Evolutionary conservation across 2,797 vertebrate genomes (phyloP), one percentile per base, ranked within the genome.

Genomic region (Chlorospingus semifuscus): DNA sequence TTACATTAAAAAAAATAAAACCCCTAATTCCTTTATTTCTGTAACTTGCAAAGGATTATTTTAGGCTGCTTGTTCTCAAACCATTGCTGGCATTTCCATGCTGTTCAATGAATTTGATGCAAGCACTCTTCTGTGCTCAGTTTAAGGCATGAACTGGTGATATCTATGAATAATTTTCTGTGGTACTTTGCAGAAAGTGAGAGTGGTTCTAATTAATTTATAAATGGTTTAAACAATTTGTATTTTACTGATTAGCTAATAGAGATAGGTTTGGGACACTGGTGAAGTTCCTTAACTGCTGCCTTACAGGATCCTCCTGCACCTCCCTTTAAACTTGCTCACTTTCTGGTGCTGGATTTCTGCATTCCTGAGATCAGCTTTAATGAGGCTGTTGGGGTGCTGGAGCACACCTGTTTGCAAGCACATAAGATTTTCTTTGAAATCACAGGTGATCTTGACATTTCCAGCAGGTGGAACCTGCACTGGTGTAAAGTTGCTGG

Each of bases 381-480:
- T 90, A 59, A 59, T 30, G 63, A 32, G 21, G 50, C 42, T 68
- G 11, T 17, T 9, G 2, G 36, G 50, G 12, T 69, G 47, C n/a
- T 49, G 47, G 26, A 83, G 23, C 27, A 65, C 42, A 83, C 46
- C 1, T 83, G 30, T 24, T 60, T 57, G 30, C 49, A 75, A 64
- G 76, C n/a, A 75, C 18, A 0, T 7, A 72, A 65, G 24, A 56
- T 88, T 77, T 74, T 20, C 60, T 89, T 83, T 95, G 83, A 90
- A 81, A 79, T 94, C 61, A 37, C 83, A 91, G 70, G 83, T 75
- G 37, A 94, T 84, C 42, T 83, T 94, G 56, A 76, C 81, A 49
- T 89, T 87, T 78, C 56, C 60, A 94, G 75, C 19, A 83, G 39
- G 56, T 8, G 3, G 46, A 92, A 89, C 59, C 87, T 82, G 13